Conservation (phyloP, 2,888 invertebrate species). For the Pseudoips prasinana region DNA sequence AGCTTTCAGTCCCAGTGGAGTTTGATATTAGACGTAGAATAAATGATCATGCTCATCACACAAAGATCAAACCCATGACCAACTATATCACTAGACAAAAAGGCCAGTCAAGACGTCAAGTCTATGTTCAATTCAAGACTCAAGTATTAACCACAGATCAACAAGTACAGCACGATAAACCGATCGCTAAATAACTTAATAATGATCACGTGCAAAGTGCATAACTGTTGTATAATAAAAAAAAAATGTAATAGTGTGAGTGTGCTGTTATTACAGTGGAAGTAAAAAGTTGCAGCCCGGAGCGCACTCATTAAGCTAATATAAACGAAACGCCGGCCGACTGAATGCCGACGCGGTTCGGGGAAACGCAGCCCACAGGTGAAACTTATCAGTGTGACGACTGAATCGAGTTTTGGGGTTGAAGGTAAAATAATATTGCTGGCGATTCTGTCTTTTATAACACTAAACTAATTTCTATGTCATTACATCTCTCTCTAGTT, state of each 20-base stretch:
- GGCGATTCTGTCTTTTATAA: no score
- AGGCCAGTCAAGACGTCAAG: no score
- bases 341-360: constrained; percentile 51
- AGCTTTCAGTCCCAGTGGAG: no score
- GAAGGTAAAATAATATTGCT: no score
- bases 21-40: no score
- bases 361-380: constrained; percentile 45
- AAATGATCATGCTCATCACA: no score
- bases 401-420: not conserved
- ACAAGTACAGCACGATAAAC: constrained; percentile 13
- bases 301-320: constrained; percentile 66
- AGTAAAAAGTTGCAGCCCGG: constrained; percentile 36
- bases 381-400: constrained; percentile 9
- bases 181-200: constrained; percentile 27
- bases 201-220: constrained; percentile 21
- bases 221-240: constrained; percentile 31
- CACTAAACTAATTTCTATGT: no score
- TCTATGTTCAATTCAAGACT: no score
- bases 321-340: constrained; percentile 54
- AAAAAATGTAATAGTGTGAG: constrained; percentile 2
- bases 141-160: constrained; percentile 5
- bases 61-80: no score
- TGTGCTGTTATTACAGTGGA: constrained; percentile 26
- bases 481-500: no score
- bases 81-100: no score